These are phyloP conservation scores for Vireo griseus DNA, from an alignment of 2,797 vertebrate genomes.

Conservation along the genomic window DNA sequence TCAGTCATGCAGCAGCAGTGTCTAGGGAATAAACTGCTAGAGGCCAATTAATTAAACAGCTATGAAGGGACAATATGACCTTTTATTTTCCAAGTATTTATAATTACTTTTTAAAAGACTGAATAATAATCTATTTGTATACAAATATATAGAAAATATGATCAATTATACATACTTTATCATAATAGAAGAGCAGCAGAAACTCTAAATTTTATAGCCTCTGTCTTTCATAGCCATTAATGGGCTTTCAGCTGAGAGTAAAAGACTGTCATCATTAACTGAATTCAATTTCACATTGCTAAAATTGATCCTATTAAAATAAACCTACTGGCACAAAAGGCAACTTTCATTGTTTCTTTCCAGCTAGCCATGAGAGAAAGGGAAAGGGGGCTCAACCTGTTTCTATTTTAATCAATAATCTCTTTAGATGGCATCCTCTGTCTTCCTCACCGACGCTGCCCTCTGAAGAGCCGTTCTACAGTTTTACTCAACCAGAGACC, in stretches of 20 bases:
- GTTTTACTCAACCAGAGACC: not conserved
- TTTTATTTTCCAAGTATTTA: not conserved
- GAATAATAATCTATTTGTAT: not conserved
- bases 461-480: not conserved
- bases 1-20: not conserved
- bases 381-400: not conserved
- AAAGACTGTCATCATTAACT: constrained; percentile 1
- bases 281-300: constrained; percentile 26
- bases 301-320: constrained; percentile 50
- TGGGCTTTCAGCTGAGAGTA: not conserved
- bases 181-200: not conserved
- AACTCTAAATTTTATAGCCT: not conserved
- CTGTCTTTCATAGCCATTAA: constrained; percentile 8
- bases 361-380: not conserved
- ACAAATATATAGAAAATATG: not conserved
- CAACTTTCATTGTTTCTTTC: not conserved
- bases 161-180: not conserved
- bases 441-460: accelerated
- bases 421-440: not conserved
- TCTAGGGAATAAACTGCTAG: not conserved
- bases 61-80: not conserved
- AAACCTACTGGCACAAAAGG: not conserved
- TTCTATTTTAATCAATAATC: not conserved
- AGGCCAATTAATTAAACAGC: constrained; percentile 22
- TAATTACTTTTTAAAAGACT: not conserved